Percentiles rank a stretch among this genome's conserved stretches.
Conservation (phyloP, 2,113 vertebrate genomes). For the Argyrosomus japonicus region DNA sequence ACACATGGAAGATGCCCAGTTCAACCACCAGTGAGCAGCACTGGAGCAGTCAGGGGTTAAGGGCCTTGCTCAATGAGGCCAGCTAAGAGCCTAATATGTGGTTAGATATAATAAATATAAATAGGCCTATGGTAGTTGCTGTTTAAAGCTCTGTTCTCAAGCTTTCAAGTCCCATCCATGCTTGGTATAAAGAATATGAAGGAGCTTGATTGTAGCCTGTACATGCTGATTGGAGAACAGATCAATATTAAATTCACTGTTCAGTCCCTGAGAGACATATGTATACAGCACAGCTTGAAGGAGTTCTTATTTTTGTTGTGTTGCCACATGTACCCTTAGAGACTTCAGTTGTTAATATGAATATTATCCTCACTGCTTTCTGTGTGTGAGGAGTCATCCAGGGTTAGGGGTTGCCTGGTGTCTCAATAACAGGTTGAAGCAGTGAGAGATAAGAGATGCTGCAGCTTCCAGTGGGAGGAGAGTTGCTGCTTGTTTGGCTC, state of each 20-base stretch:
- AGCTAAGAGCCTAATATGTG: neutral
- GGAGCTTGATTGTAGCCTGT: neutral
- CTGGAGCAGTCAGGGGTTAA: too few species aligned
- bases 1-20: too few species aligned
- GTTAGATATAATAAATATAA: neutral
- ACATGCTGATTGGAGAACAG: neutral
- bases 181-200: neutral
- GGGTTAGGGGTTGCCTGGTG: conserved; percentile 2
- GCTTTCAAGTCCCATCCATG: neutral
- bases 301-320: neutral
- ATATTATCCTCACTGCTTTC: neutral
- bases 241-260: neutral
- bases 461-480: conserved; percentile 39
- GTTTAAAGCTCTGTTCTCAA: neutral
- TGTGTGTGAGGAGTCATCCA: neutral
- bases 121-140: neutral
- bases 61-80: neutral
- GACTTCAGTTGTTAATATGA: neutral
- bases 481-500: conserved; percentile 37
- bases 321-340: neutral
- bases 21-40: too few species aligned
- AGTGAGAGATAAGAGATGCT: conserved; percentile 42
- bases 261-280: neutral
- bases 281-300: too few species aligned
- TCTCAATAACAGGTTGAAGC: conserved; percentile 26